Conservation (phyloP, 2,113 vertebrate species). For the Elaphurus davidianus region DNA sequence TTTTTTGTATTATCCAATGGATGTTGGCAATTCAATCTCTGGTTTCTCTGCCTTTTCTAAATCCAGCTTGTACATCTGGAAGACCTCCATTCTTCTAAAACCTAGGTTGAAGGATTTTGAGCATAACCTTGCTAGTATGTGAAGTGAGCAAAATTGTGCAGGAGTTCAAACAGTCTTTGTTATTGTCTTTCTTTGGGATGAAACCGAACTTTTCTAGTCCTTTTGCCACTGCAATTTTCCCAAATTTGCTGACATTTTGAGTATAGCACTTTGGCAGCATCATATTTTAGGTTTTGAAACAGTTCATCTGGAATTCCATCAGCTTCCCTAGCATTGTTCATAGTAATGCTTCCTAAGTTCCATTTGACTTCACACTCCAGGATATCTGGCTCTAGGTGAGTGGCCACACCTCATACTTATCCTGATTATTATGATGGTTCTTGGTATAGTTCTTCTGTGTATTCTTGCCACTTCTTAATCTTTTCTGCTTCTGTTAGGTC, state of each 20-base stretch:
- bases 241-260: not conserved
- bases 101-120: not conserved
- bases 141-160: not conserved
- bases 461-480: not conserved
- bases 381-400: not conserved
- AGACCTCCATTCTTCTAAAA: not conserved
- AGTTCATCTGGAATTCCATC: not conserved
- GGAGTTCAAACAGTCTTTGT: not conserved
- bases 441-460: not conserved
- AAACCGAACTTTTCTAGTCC: not conserved
- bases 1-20: not conserved
- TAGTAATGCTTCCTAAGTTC: not conserved
- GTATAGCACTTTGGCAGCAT: not conserved
- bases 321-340: not conserved
- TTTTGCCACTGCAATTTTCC: not conserved
- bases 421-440: not conserved
- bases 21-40: not conserved
- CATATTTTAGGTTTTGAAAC: not conserved
- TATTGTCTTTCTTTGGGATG: not conserved
- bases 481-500: not conserved
- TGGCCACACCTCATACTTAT: not conserved
- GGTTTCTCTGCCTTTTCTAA: not conserved
- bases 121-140: not conserved
- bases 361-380: not conserved
- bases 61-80: not conserved